Evolutionary conservation across 2,888 invertebrate species (phyloP).

Genomic region (Melipona bicolor): DNA sequence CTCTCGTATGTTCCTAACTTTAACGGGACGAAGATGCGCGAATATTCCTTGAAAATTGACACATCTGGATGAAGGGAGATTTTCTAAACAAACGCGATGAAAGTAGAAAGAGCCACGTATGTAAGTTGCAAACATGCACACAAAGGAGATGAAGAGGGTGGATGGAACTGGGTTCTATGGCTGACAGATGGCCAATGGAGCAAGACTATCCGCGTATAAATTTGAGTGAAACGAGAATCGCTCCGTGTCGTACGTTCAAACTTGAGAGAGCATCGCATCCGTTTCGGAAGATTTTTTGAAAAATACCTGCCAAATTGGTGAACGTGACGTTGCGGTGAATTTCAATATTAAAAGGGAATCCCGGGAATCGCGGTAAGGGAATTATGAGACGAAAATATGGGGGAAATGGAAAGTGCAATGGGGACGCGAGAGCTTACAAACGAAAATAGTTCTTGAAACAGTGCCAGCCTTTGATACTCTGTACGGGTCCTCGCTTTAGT

Average conservation of each 20-base stretch:
- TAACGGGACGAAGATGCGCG: not conserved
- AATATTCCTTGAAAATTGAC: not conserved
- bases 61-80: not conserved
- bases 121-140: not conserved
- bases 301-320: not conserved
- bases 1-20: not conserved
- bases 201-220: slow-evolving; percentile 20
- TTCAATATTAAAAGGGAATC: not conserved
- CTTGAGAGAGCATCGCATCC: not conserved
- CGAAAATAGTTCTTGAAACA: slow-evolving; percentile 78
- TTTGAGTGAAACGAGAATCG: slow-evolving; percentile 24
- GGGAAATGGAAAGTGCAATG: slow-evolving; percentile 27
- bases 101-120: not conserved
- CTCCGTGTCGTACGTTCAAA: not conserved
- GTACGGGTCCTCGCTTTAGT: slow-evolving; percentile 49
- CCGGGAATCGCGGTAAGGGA: slow-evolving; percentile 4
- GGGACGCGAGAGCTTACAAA: slow-evolving; percentile 52
- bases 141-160: not conserved
- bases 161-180: not conserved
- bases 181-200: not conserved
- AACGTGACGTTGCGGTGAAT: not conserved
- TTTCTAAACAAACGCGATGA: not conserved
- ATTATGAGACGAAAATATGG: slow-evolving; percentile 40
- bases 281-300: not conserved
- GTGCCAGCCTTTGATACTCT: slow-evolving; percentile 73